Percentiles rank a stretch among this genome's conserved stretches.
These are phyloP conservation scores for Psylliodes chrysocephalus DNA, from an alignment of 2,888 invertebrate genomes.

Conservation along the genomic window DNA sequence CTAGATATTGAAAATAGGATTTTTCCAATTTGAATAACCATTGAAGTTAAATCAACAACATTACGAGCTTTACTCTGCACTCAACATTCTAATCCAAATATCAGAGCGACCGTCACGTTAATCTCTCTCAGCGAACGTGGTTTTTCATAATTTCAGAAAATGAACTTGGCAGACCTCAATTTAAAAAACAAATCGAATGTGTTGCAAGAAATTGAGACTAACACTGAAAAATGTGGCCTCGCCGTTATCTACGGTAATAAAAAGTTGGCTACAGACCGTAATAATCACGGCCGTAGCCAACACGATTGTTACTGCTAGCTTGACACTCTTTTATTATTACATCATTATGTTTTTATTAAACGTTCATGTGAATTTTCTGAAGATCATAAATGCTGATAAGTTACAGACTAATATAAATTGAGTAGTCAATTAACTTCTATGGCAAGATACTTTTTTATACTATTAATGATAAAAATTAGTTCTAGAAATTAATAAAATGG, in stretches of 20 bases:
- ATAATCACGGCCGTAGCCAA: neutral
- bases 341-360: neutral
- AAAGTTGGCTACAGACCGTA: neutral
- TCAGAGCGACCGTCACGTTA: neutral
- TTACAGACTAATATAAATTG: no score
- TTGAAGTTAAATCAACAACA: neutral
- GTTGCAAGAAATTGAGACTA: conserved; percentile 24
- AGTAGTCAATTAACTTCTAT: no score
- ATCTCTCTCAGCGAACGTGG: conserved; percentile 1
- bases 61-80: neutral
- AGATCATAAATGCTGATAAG: no score
- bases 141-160: conserved; percentile 8
- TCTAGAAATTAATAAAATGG: no score
- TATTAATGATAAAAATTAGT: no score
- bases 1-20: no score
- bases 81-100: conserved; percentile 1
- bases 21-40: neutral
- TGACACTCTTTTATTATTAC: neutral
- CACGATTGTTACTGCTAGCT: neutral
- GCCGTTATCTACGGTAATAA: conserved; percentile 14
- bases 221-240: conserved; percentile 26
- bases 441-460: no score
- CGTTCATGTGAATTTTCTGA: neutral
- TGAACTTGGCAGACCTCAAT: conserved; percentile 33
- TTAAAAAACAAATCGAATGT: conserved; percentile 38